Evolutionary conservation across 2,113 vertebrate species (phyloP).

Genomic region (Cisticola juncidis): DNA sequence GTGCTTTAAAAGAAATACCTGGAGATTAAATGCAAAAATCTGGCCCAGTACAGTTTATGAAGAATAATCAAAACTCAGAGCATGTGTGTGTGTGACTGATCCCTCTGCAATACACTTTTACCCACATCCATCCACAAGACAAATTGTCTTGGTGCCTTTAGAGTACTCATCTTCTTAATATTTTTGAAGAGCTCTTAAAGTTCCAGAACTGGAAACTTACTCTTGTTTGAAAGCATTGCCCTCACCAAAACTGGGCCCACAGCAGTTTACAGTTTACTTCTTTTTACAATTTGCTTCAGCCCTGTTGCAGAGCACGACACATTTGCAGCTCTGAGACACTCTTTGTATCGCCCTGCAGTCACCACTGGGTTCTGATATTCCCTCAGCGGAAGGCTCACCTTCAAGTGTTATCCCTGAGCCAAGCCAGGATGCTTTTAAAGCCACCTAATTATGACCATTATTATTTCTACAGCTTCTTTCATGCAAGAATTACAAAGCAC

Average conservation of each 20-base stretch:
- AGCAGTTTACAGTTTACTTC: background rate
- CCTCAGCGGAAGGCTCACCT: background rate
- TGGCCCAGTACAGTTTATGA: background rate
- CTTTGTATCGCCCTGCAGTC: background rate
- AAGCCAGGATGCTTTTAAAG: background rate
- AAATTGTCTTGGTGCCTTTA: background rate
- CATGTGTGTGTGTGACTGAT: background rate
- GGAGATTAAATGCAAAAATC: background rate
- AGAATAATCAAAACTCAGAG: background rate
- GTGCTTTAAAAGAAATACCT: background rate
- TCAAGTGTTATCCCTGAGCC: background rate
- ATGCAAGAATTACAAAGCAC: background rate
- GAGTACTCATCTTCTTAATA: background rate
- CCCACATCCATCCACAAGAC: background rate
- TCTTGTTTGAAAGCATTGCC: background rate
- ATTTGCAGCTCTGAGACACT: background rate
- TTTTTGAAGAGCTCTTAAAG: background rate
- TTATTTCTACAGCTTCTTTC: background rate
- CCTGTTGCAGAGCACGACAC: fast-evolving
- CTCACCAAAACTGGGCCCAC: background rate
- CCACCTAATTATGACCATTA: background rate
- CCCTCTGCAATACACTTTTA: background rate
- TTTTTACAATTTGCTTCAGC: background rate
- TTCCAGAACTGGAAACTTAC: background rate
- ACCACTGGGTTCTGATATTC: background rate